These are phyloP conservation scores for Himalopsyche japonica DNA, from an alignment of 2,888 invertebrate species.

Conservation along the genomic window DNA sequence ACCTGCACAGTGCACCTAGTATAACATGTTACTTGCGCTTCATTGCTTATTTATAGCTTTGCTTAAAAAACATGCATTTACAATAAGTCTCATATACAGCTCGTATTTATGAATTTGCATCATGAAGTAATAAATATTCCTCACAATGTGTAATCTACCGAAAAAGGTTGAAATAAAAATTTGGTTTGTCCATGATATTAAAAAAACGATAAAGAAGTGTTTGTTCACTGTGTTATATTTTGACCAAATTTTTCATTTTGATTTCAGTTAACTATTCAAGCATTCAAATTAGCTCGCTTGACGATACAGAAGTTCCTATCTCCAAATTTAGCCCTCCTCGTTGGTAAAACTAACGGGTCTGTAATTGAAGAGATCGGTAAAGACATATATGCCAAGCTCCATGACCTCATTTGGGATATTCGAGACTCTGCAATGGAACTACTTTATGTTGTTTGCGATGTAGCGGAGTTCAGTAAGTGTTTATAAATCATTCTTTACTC, in stretches of 20 bases:
- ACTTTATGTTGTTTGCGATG: slow-evolving; percentile 68
- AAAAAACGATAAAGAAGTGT: too few relatives aligned
- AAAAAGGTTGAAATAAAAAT: too few relatives aligned
- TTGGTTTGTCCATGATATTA: too few relatives aligned
- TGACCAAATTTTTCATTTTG: not conserved
- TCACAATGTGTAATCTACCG: too few relatives aligned
- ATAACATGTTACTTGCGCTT: too few relatives aligned
- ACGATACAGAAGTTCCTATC: slow-evolving; percentile 76
- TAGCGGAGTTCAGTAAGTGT: slow-evolving; percentile 71
- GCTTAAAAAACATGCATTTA: too few relatives aligned
- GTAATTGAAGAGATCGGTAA: slow-evolving; percentile 68
- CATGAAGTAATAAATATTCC: too few relatives aligned
- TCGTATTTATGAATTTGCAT: too few relatives aligned
- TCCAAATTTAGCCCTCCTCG: slow-evolving; percentile 73
- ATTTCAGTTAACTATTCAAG: slow-evolving; percentile 70
- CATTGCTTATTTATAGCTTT: too few relatives aligned
- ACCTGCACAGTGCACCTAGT: too few relatives aligned
- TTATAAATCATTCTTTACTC: not conserved
- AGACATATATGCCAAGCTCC: slow-evolving; percentile 69
- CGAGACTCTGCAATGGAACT: slow-evolving; percentile 77
- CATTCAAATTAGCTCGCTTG: slow-evolving; percentile 69
- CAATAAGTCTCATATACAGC: too few relatives aligned
- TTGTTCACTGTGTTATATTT: too few relatives aligned
- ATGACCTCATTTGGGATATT: slow-evolving; percentile 77
- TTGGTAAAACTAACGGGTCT: slow-evolving; percentile 68